These are phyloP conservation scores for Passer montanus DNA, from an alignment of 2,113 vertebrate genomes.

Conservation along the genomic window DNA sequence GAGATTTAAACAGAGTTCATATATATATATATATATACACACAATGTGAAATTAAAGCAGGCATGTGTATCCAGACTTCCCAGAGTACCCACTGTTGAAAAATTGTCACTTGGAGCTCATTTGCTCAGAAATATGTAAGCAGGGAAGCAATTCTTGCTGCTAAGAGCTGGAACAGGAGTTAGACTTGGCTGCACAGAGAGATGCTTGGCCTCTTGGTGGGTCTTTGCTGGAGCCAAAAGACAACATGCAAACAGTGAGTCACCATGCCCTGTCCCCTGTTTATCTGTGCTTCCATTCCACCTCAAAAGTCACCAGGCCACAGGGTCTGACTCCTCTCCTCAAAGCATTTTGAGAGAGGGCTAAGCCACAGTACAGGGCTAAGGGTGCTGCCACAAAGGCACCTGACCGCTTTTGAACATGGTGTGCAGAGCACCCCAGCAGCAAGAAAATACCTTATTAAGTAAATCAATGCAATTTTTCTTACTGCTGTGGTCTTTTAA, in stretches of 20 bases:
- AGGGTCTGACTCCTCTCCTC: background rate
- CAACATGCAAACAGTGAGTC: rapidly evolving
- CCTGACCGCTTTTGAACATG: background rate
- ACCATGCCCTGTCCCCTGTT: rapidly evolving
- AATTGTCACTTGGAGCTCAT: background rate
- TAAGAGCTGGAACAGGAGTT: background rate
- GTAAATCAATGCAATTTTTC: background rate
- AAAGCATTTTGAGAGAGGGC: rapidly evolving
- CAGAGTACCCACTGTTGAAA: background rate
- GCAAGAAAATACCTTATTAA: background rate
- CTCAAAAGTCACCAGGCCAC: background rate
- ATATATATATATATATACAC: background rate
- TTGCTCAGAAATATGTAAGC: background rate
- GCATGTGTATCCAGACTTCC: background rate
- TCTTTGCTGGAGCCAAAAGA: background rate
- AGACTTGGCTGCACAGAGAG: background rate
- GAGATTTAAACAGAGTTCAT: background rate
- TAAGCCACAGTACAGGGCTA: background rate
- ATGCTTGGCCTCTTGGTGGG: background rate
- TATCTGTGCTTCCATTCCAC: background rate
- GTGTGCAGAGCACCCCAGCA: background rate
- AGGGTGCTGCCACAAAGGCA: background rate
- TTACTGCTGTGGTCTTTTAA: background rate
- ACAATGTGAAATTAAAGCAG: background rate
- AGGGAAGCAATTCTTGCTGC: background rate